Evolutionary conservation across 2,888 invertebrate genomes (phyloP).

Genomic region (Conistra vaccinii): DNA sequence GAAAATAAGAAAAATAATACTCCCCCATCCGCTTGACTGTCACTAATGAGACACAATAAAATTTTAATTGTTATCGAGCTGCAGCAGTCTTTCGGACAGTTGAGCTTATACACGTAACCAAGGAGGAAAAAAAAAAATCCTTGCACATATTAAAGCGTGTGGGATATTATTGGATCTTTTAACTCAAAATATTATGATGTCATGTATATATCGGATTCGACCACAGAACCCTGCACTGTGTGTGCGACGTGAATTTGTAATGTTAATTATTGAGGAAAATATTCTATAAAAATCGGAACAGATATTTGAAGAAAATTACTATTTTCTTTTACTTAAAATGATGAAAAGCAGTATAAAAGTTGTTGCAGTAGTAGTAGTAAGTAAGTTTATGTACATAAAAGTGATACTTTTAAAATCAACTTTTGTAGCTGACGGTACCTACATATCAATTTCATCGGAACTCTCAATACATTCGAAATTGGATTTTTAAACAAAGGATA

Average conservation of each 20-base stretch:
- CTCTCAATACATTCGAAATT: slow-evolving; percentile 43
- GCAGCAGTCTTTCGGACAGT: too few species aligned
- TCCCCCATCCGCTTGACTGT: too few species aligned
- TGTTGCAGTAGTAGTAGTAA: too few species aligned
- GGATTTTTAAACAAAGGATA: slow-evolving; percentile 48
- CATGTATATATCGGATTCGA: too few species aligned
- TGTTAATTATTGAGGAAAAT: not conserved
- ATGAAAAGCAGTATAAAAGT: too few species aligned
- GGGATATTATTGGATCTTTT: too few species aligned
- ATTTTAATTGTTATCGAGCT: too few species aligned
- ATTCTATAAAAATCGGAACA: not conserved
- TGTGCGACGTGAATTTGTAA: not conserved
- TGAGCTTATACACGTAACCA: not conserved
- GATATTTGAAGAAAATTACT: not conserved
- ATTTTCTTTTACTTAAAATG: not conserved
- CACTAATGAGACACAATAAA: too few species aligned
- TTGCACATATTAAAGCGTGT: not conserved
- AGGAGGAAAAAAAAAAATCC: too few species aligned
- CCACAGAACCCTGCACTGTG: not conserved
- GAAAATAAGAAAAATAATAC: not conserved
- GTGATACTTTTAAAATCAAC: not conserved
- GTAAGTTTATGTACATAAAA: not conserved
- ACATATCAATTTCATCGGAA: slow-evolving; percentile 43
- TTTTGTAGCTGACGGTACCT: not conserved
- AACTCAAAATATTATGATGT: too few species aligned